phyloP scores from a whole-genome alignment of 2,888 invertebrate species.

The Pollenia angustigena region DNA sequence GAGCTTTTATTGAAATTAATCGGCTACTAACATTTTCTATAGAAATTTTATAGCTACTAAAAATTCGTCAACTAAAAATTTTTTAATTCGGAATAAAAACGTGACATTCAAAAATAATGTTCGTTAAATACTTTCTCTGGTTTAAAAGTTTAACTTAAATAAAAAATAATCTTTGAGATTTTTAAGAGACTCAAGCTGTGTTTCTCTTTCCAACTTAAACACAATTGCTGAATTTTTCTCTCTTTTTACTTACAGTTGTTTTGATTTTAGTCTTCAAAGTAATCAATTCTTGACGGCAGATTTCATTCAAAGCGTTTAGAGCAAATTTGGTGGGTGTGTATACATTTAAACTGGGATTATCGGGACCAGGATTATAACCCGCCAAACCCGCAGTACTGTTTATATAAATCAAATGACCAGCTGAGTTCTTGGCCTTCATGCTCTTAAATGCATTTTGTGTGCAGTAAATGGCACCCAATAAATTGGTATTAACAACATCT shows the following conservation, averaged over 20 bases:
- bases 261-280: constrained; percentile 80
- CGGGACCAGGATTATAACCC: constrained; percentile 78
- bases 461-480: constrained; percentile 84
- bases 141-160: no score
- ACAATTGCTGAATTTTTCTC: not conserved
- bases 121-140: no score
- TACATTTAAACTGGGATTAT: constrained; percentile 79
- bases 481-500: constrained; percentile 84
- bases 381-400: constrained; percentile 80
- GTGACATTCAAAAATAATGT: no score
- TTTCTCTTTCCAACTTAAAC: not conserved
- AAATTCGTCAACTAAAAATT: no score
- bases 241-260: constrained; percentile 80
- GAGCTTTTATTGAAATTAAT: no score
- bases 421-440: constrained; percentile 83
- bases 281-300: constrained; percentile 81
- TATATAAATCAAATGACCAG: constrained; percentile 80
- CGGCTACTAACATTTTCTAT: no score
- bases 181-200: no score
- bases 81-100: no score
- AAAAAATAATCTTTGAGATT: no score
- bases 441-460: constrained; percentile 84
- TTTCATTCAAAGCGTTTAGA: constrained; percentile 82
- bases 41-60: no score
- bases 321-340: constrained; percentile 82